Base-by-base conservation (phyloP, 2,888 invertebrate genomes). In the Acrobasis suavella region DNA sequence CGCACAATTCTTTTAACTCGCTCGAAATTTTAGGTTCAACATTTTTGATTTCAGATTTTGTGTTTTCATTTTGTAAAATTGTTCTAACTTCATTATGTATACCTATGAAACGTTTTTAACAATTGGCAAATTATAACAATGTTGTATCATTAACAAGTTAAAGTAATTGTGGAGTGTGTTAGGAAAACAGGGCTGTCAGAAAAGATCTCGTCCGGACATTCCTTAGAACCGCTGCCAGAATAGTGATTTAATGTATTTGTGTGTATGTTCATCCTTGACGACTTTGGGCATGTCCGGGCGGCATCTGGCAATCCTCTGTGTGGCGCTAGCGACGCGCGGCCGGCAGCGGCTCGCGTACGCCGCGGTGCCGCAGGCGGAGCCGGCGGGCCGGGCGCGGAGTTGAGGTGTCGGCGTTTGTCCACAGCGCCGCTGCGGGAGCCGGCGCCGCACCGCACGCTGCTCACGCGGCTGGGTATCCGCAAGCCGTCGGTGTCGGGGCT, bases 401-500 rank as follows among this genome's bases (percentile, higher is more conserved):
- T 50, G 63, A 54, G 58, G 65, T 63, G 60, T 70, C 93, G 71
- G 93, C 93, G 77, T 94, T 95, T 81, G 93, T 95, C 79, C 93
- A 85, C 87, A 86, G 85, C 94, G 81, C 87, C 92, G 68, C 81
- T 78, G 74, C 88, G 58, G 55, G 65, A 58, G 61, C 65, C 73
- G 89, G 82, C 93, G 93, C 78, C 93, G 93, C 85, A 82, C 77
- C 94, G 95, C 78, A 95, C 96, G 78, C 94, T 96, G 85, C 95
- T 96, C 89, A 95, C 96, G 92, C 95, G 96, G 93, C 94, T 96
- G 93, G 96, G 96, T 94, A 96, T 96, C 93, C 95, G 96, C 94
- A 96, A 96, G 95, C 96, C 96, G 92, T 96, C 96, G 89, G 95
- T 96, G 93, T 94, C 96, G 92, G 96, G 96, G 93, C 95, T 96